Base-by-base conservation (phyloP, 2,113 vertebrate species). In the Onychostruthus taczanowskii region DNA sequence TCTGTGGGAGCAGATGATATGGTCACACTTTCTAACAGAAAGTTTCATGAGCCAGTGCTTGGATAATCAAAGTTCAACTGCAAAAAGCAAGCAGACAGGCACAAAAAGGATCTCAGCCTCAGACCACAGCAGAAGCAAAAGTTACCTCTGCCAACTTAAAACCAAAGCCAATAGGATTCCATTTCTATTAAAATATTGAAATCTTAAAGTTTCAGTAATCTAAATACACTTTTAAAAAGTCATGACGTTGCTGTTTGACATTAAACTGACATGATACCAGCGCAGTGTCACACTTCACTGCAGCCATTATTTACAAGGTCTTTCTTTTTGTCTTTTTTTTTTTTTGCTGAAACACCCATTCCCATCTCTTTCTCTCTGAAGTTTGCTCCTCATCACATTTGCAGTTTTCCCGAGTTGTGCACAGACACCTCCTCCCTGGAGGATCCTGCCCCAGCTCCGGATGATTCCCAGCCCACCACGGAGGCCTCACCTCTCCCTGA, bases 121-220 rank as follows among this genome's bases (percentile, higher is more conserved):
- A 94, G 69, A 83, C 80, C 92, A 89, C 76, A 94, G 93, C 17
- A 39, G 91, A 96, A 97, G 96, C 94, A 91, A 85, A 94, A 94
- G 84, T 84, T 43, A 96, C 89, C 91, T 94, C 92, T 92, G 93
- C 92, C 96, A 97, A 92, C 88, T 78, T 95, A 95, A 96, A 97
- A 87, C 89, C 95, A 94, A 95, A 96, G 96, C 93, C 92, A 91
- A 53, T 27, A 95, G 81, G 68, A 95, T 80, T 93, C 56, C 10
- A 46, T 89, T 96, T 94, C 96, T 91, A 94, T 94, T 95, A 97
- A 97, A 97, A 94, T 92, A 95, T 62, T 92, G 83, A 94, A 89
- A 91, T 94, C 93, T 97, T 97, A 83, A 93, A 85, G 89, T 91
- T 87, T 96, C 84, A 94, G 94, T 97, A 87, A 96, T 88, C 95